Evolutionary conservation across 2,113 vertebrate species (phyloP).

Genomic region (Corythoichthys haematopterus): DNA sequence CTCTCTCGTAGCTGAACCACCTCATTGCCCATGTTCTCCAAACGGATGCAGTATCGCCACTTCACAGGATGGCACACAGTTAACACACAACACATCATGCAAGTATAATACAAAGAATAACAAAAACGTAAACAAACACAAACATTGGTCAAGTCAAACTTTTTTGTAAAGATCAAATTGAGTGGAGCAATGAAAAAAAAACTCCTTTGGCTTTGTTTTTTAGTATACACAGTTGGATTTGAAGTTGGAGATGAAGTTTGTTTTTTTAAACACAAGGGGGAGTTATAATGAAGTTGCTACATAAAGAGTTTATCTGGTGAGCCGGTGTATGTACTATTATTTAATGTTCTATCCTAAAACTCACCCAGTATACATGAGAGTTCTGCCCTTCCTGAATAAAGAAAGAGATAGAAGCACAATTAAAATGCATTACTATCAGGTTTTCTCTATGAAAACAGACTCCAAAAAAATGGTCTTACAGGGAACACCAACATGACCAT

Average conservation of each 20-base stretch:
- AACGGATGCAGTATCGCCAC: constrained; percentile 97
- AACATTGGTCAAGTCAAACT: not conserved
- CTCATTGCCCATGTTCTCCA: constrained; percentile 93
- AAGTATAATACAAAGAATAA: not conserved
- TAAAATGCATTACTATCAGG: not conserved
- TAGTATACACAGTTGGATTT: no score
- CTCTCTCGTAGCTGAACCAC: constrained; percentile 92
- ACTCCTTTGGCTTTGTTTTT: no score
- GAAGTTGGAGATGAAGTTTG: not conserved
- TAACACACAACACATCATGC: constrained; percentile 3
- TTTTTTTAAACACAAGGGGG: not conserved
- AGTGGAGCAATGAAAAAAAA: no score
- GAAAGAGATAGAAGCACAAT: not conserved
- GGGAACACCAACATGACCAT: not conserved
- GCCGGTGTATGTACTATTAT: not conserved
- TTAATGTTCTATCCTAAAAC: constrained; percentile 38
- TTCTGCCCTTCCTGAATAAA: constrained; percentile 91
- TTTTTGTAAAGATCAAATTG: not conserved
- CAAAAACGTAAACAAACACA: not conserved
- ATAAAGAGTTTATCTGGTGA: not conserved
- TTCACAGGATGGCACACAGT: constrained; percentile 37
- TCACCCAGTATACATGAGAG: constrained; percentile 97
- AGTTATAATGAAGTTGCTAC: not conserved
- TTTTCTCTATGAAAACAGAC: not conserved
- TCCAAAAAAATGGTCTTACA: not conserved